phyloP scores from a whole-genome alignment of 2,113 vertebrate species.

The Coracopsis vasa region DNA sequence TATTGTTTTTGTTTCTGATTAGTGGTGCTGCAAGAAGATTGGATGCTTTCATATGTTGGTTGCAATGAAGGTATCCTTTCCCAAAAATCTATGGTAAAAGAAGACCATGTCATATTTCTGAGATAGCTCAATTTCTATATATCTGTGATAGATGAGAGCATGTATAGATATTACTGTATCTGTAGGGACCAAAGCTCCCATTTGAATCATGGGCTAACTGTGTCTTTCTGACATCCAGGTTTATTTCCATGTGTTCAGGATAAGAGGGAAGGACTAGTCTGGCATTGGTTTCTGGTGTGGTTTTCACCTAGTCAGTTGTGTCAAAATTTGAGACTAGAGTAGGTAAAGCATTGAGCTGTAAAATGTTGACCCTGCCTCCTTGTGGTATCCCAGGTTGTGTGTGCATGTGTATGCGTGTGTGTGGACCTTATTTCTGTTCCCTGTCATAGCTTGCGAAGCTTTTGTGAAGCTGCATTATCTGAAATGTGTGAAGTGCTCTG shows the following conservation, averaged over 20 bases:
- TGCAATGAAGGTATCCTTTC: background rate
- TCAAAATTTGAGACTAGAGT: background rate
- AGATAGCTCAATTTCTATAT: background rate
- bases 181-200: background rate
- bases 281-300: background rate
- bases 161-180: background rate
- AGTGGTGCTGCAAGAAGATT: background rate
- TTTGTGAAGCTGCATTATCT: background rate
- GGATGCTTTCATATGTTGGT: background rate
- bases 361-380: background rate
- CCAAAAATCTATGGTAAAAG: background rate
- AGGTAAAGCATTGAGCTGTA: background rate
- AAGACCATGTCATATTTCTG: background rate
- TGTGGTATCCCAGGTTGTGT: background rate
- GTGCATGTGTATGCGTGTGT: rapidly evolving
- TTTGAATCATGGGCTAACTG: background rate
- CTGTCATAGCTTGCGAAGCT: background rate
- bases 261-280: background rate
- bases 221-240: background rate
- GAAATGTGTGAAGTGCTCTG: background rate
- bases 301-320: background rate
- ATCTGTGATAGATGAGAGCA: background rate
- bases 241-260: background rate
- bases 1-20: background rate
- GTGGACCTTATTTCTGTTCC: background rate